Conservation (phyloP, 2,888 invertebrate species). For the Meteorus cinctellus region DNA sequence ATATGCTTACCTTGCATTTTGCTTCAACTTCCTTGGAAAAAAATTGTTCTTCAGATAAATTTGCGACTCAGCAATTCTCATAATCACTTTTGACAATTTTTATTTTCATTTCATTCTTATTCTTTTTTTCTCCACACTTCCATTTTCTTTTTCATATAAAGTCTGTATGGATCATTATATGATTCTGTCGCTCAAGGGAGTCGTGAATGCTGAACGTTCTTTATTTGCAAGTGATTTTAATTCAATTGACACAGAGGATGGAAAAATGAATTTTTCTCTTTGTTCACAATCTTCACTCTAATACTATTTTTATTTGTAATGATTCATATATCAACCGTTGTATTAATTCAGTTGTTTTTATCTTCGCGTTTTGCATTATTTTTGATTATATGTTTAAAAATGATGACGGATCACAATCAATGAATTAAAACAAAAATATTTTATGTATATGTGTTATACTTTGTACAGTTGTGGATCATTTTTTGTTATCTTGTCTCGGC, state of each 20-base stretch:
- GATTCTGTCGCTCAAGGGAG: neutral
- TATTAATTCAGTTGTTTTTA: neutral
- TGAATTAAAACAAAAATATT: conserved; percentile 14
- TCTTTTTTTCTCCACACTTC: neutral
- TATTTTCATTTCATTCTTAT: conserved; percentile 13
- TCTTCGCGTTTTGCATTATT: neutral
- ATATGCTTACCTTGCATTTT: conserved; percentile 36
- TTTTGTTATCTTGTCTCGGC: conserved; percentile 41
- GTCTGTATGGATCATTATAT: neutral
- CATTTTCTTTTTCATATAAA: neutral
- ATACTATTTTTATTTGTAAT: too few relatives aligned
- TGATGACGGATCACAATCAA: neutral
- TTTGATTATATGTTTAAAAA: too few relatives aligned
- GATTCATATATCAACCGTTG: too few relatives aligned
- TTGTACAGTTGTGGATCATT: conserved; percentile 1
- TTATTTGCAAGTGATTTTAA: neutral
- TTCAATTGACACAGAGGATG: neutral
- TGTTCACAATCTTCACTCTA: neutral
- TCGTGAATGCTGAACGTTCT: neutral
- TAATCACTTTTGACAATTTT: conserved; percentile 15
- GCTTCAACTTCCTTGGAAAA: conserved; percentile 31
- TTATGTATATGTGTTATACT: conserved; percentile 13
- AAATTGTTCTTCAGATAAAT: conserved; percentile 42
- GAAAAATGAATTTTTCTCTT: neutral
- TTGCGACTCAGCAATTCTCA: conserved; percentile 41